Base-by-base conservation (phyloP, 2,113 vertebrate species). In the Ptychochromis oligacanthus region DNA sequence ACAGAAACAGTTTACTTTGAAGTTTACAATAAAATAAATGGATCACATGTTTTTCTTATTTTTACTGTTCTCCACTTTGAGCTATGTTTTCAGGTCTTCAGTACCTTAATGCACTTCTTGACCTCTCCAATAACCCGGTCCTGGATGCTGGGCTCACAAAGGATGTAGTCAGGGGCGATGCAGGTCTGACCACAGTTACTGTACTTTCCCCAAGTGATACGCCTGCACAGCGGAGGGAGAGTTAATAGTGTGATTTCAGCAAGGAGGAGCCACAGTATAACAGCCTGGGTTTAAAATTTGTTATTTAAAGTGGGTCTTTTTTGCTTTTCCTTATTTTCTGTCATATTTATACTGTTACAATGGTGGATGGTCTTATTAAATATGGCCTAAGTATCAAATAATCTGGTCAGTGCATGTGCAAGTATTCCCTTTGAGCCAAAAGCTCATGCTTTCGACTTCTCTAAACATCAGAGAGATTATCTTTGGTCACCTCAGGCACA, bases 141-240 rank as follows among this genome's bases (percentile, higher is more conserved):
- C 93, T 99, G 97, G 85, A 98, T 95, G 64, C 96, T 96, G 0
- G 96, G 94, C 36, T 97, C 95, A 20, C 98, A 99, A 12, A 99
- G 96, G 89, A 99, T 85, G 92, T 99, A 99, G 90, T 99, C 98
- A 0, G 98, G 98, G 54, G 97, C 97, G 0, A 98, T 97, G 89
- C 98, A 99, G 2, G 96, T 99, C 91, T 99, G 98, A 26, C 98
- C 98, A 31, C 97, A 97, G 95, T 99, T 99, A 26, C 94, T 92
- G 91, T 95, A 99, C 76, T 99, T 98, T 4, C 98, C 98, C 98
- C 98, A 99, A 0, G 97, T 79, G 6, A 98, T 94, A 20, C 98
- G 95, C 65, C 98, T 99, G 28, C 0, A 13, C 2, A 59, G 77
- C 2, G 65, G 13, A 2, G 20, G 3, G 46, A 46, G 10, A 43